phyloP scores from a whole-genome alignment of 2,797 vertebrate species.

The Premnoplex brunnescens region DNA sequence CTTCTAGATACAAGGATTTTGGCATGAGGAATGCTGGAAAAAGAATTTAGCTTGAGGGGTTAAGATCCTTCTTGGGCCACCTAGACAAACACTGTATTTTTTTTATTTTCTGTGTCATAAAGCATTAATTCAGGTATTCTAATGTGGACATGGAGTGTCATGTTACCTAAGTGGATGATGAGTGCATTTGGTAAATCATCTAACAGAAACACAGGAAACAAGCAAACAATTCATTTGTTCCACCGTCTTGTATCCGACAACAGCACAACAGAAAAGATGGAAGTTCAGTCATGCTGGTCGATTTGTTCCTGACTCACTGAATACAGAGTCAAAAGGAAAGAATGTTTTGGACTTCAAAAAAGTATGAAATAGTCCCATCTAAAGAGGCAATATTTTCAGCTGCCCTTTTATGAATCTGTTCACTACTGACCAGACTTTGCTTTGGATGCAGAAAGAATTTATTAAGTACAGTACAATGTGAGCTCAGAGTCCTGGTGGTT shows the following conservation, averaged over 20 bases:
- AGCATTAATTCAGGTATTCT: background rate
- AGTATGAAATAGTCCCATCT: background rate
- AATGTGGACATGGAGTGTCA: background rate
- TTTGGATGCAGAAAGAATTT: background rate
- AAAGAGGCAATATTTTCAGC: background rate
- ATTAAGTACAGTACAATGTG: background rate
- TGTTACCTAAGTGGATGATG: background rate
- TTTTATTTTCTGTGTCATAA: background rate
- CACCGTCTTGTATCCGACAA: background rate
- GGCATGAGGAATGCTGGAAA: slow-evolving; percentile 38
- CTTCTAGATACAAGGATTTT: slow-evolving; percentile 22
- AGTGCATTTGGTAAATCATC: background rate
- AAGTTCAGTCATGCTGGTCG: background rate
- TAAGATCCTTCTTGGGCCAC: slow-evolving; percentile 23
- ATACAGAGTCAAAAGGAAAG: background rate
- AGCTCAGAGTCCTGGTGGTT: background rate
- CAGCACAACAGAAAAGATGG: background rate
- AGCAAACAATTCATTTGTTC: background rate
- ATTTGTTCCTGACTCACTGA: background rate
- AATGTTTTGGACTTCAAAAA: background rate
- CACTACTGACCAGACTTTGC: background rate
- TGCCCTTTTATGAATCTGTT: background rate
- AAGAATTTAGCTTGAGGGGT: slow-evolving; percentile 49
- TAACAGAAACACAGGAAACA: background rate
- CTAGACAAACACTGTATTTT: background rate